Conservation (phyloP, 2,888 invertebrate species). For the Pteria penguin region DNA sequence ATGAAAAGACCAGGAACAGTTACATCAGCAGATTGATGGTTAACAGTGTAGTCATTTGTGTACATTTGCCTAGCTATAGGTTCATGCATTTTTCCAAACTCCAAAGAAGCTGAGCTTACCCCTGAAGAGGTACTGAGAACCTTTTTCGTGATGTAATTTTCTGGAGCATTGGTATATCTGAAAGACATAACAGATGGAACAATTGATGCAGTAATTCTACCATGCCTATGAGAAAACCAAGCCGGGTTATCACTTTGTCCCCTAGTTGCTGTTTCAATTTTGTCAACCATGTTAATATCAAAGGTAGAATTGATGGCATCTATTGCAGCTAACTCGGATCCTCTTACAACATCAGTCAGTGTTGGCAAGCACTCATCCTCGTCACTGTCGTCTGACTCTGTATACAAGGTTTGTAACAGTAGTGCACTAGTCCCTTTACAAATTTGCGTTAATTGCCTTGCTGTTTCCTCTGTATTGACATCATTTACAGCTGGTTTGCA, state of each 20-base stretch:
- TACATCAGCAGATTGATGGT: slow-evolving; percentile 1
- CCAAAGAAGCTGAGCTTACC: neutral
- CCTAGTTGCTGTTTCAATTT: slow-evolving; percentile 12
- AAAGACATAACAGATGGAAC: slow-evolving; percentile 6
- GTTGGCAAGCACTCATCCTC: slow-evolving; percentile 3
- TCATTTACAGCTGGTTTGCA: neutral
- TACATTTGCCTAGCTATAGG: slow-evolving; percentile 14
- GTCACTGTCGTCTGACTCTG: neutral
- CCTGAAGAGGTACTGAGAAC: neutral
- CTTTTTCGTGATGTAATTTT: slow-evolving; percentile 18
- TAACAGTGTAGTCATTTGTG: neutral
- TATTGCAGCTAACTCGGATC: neutral
- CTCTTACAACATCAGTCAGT: neutral
- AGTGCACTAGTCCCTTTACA: slow-evolving; percentile 4
- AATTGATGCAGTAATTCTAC: slow-evolving; percentile 25
- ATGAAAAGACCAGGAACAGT: slow-evolving; percentile 8
- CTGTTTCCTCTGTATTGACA: neutral
- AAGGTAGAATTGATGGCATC: neutral
- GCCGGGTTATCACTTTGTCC: neutral
- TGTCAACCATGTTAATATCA: neutral
- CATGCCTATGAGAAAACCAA: slow-evolving; percentile 22
- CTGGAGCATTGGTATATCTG: neutral
- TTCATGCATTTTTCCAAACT: slow-evolving; percentile 13
- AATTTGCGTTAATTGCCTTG: neutral
- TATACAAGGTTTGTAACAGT: neutral